Base-by-base conservation (phyloP, 2,797 vertebrate genomes). In the Orestias chungarensis region DNA sequence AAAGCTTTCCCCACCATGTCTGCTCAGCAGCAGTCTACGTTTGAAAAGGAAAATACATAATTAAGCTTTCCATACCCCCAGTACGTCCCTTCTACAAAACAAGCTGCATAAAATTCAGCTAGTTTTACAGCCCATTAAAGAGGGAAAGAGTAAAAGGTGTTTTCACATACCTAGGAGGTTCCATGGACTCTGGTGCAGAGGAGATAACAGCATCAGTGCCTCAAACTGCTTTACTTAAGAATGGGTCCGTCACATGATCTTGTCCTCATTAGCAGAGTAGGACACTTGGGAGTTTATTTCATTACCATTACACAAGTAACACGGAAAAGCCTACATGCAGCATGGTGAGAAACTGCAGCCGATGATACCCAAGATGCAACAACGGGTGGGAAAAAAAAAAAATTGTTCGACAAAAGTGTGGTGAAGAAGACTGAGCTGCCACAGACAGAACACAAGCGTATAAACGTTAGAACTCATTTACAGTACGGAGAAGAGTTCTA, bases 141-240 rank as follows among this genome's bases (percentile, higher is more conserved):
- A 82, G 62, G 76, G 61, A 80, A 71, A 68, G 72, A 69, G 35
- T 46, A 33, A 79, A 80, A 79, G 68, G 33, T 25, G 46, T 67
- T 78, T 61, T 74, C 88, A 93, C 90, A n/a, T 93, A 93, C 91
- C 90, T 79, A 74, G 76, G 82, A 75, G 86, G 79, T 82, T 93
- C 93, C 93, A 94, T 93, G 83, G 88, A 91, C 86, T 87, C 81
- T 66, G 62, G 79, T 33, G 78, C 66, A 9, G 72, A 66, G 67
- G 73, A 87, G 87, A 84, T 89, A 89, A 92, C 87, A 79, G 78
- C 77, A 91, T 89, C 54, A 68, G 93, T 89, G 84, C 74, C 65
- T 85, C 69, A 82, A 78, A 79, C 82, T 86, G 90, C 90, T 93
- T 87, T 92, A 86, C 79, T 88, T 91, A 92, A 93, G 87, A 83